Base-by-base conservation (phyloP, 2,797 vertebrate species). In the Morus bassanus region DNA sequence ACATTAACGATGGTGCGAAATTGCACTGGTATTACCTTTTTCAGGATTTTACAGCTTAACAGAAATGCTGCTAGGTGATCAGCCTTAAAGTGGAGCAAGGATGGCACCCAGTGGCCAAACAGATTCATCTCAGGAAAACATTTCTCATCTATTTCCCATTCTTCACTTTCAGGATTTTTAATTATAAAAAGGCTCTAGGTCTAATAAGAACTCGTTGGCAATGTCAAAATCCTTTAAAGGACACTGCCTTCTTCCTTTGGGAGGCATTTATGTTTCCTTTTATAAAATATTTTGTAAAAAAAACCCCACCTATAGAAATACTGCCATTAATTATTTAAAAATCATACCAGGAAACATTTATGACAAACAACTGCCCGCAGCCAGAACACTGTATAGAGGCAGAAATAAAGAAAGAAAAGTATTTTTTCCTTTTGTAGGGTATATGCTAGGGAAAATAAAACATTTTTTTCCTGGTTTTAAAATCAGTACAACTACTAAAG, bases 51-150 rank as follows among this genome's bases (percentile, higher is more conserved):
- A 95, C 28, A 15, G 94, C 63, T 94, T 89, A 63, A 63, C 46
- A 96, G 95, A 93, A 96, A 90, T 4, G 37, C 54, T 87, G 91
- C 59, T 84, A 57, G 70, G 91, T 11, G 16, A 74, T 50, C 73
- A 96, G 94, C 67, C 88, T 93, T 98, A 97, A 33, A 96, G 23
- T 98, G 97, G 98, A 98, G 98, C 98, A 98, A 98, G 97, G 97
- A 97, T 98, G 98, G 97, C 98, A 98, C 98, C 98, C 97, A 98
- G 98, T 98, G 98, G 98, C 97, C 98, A 97, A 98, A 98, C 37
- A 79, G 89, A 72, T 92, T 93, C 93, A 98, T 97, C 93, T 97
- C 98, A 97, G 90, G 75, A 82, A 53, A 89, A 69, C 6, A 1
- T 78, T 69, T 87, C 70, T 88, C 41, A 13, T 30, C 48, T 82